Evolutionary conservation across 2,888 invertebrate species (phyloP), one percentile per base, ranked within the genome.

Genomic region (Drosophila sordidula): DNA sequence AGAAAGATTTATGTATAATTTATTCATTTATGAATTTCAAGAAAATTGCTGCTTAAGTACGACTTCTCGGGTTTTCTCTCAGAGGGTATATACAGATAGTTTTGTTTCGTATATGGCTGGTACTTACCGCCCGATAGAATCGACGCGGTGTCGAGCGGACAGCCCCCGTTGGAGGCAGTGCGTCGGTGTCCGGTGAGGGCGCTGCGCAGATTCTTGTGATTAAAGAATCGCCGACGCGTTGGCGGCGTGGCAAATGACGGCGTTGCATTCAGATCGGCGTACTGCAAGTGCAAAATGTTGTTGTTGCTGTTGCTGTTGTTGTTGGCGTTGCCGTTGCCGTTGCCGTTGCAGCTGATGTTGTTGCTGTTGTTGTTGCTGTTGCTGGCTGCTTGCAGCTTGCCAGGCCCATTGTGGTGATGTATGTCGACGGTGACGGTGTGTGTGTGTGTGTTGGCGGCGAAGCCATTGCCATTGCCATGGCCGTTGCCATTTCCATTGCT

Each of bases 161-260:
- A 89, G 38, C 90, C 89, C 91, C 93, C 91, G 80, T 90, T 92
- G 67, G 91, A 88, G 88, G 92, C 87, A 86, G 93, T 75, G 73
- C 92, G 89, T 51, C 91, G 81, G 63, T 91, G 91, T 70, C 90
- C 90, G 29, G 94, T 94, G 87, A 96, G 95, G n/a, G 96, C 96
- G 91, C 95, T 96, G 70, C 96, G 94, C 69, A 97, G 92, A 29
- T 95, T 95, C 91, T 96, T 96, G 9, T 97, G 95, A 87, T 96
- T 96, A 46, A 96, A 94, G 93, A 97, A 96, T 93, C 97, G 91
- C 92, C 96, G 95, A 91, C 96, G 95, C 81, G 96, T 94, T 70
- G 93, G 94, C 46, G 97, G 97, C 50, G 97, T 97, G 46, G 97
- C 96, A 89, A 96, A 97, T 91, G 96, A 94, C 22, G 94, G 94